Base-by-base conservation (phyloP, 2,113 vertebrate genomes). In the Lota lota region DNA sequence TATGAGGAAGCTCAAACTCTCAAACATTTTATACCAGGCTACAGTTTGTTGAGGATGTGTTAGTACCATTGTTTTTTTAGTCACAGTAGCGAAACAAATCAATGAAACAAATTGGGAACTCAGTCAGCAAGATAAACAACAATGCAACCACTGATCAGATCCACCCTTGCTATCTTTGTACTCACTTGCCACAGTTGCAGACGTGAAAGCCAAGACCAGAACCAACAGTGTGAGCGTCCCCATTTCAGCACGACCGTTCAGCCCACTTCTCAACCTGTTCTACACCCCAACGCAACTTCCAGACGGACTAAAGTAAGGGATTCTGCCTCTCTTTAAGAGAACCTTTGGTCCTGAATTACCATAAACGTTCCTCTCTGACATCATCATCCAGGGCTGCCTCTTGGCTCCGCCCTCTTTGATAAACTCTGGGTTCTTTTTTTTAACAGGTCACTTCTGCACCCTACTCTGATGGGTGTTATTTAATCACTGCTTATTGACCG, bases 361-460 rank as follows among this genome's bases (percentile, higher is more conserved):
- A 91, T 89, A 90, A 80, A 73, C 62, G 71, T 70, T 67, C 65
- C 68, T 83, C 75, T 78, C 80, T 90, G 86, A 90, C 87, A 87
- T 90, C 88, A 89, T 14, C n/a, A 54, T 47, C 12, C 1, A 62
- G 53, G 74, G 68, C 59, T 74, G 24, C 17, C 61, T 57, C 19
- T 21, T 60, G 75, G 82, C 70, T 50, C 81, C 86, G 16, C 83
- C 86, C 86, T 65, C 40, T 70, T 50, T 54, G 7, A 5, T 53
- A 20, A 54, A 57, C 50, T 40, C 12, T n/a, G 20, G 61, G 62
- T 47, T 53, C 36, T 40, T 24, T 60, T 24, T 60, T 62, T 6
- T 24, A 61, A 15, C 56, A 68, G 21, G 64, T 10, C 20, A 1
- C 5, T 57, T 57, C 18, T 57, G 54, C 16, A 19, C 19, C 17